Base-by-base conservation (phyloP, 2,113 vertebrate genomes). In the Equus przewalskii region DNA sequence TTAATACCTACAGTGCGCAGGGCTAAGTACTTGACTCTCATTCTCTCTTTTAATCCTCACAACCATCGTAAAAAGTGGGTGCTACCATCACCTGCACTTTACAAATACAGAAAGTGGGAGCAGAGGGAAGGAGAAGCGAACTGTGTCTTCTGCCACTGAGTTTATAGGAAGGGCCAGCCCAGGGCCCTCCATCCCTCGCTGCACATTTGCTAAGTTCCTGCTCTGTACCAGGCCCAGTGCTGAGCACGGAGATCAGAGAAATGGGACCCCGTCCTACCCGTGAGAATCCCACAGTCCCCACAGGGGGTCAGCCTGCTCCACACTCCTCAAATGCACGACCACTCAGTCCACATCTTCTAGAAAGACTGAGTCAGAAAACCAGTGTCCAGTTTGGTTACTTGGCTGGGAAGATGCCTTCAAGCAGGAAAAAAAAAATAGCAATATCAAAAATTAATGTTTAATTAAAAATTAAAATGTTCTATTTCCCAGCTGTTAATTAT, bases 361-460 rank as follows among this genome's bases (percentile, higher is more conserved):
- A 91, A 93, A 94, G 64, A 79, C 12, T 0, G 30, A 94, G 15
- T 80, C 36, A 76, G 65, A 60, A 94, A 75, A 44, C 73, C 64
- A 80, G 24, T 6, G 10, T n/a, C 76, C 64, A 62, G 18, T 46
- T 65, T 11, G 36, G 21, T 76, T 80, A 41, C 58, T 84, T 84
- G 72, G 65, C 67, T 62, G 10, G 36, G 36, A 96, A 84, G 41
- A 56, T 51, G 91, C 41, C 46, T 91, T 88, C 22, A 12, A 87
- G 51, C 51, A 36, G n/a, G 33, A 0, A 0, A 6, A 72, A 62
- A 80, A 44, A 88, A 67, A 94, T 10, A 73, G 75, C 28, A 7
- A 36, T 80, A 81, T 97, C 92, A 97, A 97, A 97, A 87, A 90
- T 92, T 76, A 91, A 96, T 76, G 41, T 78, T 67, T 82, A 91